Evolutionary conservation across 2,797 vertebrate species (phyloP).

Genomic region (Silurus aristotelis): DNA sequence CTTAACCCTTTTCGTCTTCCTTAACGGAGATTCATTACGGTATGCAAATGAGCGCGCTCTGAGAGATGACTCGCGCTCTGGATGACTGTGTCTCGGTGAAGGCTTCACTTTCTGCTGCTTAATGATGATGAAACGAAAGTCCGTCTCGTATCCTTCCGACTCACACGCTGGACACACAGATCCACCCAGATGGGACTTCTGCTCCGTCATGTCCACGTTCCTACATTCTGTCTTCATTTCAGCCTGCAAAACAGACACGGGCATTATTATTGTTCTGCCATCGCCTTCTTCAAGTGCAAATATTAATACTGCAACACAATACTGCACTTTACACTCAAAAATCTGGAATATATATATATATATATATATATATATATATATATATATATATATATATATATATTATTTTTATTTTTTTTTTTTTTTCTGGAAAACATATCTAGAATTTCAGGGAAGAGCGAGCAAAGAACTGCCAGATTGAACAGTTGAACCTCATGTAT

Average conservation of each 20-base stretch:
- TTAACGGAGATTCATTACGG: constrained; percentile 52
- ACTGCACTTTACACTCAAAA: background rate
- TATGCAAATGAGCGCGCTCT: constrained; percentile 55
- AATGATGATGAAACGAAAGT: constrained; percentile 23
- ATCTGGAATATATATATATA: no score
- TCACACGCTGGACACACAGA: background rate
- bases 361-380: no score
- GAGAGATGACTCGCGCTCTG: background rate
- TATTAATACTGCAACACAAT: background rate
- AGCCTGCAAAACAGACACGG: background rate
- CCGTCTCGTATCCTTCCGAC: background rate
- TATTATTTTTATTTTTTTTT: no score
- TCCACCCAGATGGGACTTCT: constrained; percentile 9
- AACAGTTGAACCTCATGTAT: background rate
- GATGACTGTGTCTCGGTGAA: constrained; percentile 26
- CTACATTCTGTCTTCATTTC: background rate
- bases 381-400: no score
- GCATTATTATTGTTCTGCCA: background rate
- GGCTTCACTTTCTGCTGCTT: background rate
- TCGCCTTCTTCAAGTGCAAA: background rate
- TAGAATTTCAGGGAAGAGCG: no score
- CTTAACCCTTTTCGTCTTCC: constrained; percentile 44
- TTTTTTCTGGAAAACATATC: background rate
- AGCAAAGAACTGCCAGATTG: background rate
- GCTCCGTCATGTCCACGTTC: background rate